Conservation (phyloP, 2,888 invertebrate species). For the Mamestra brassicae region DNA sequence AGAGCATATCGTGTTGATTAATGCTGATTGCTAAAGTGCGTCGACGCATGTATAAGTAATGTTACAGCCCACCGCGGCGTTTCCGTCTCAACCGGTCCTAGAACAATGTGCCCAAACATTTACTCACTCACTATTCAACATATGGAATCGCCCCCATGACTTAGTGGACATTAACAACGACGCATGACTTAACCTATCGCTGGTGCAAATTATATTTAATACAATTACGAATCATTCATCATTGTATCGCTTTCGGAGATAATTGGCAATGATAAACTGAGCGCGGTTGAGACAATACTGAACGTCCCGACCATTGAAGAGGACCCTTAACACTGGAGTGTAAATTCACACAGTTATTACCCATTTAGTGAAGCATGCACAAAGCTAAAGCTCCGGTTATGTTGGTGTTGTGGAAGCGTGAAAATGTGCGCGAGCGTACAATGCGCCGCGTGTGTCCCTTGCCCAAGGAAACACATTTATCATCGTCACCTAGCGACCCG, state of each 20-base stretch:
- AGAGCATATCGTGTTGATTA: slow-evolving; percentile 88
- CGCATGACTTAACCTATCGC: slow-evolving; percentile 54
- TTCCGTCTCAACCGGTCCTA: slow-evolving; percentile 88
- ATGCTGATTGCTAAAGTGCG: slow-evolving; percentile 90
- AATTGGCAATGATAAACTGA: slow-evolving; percentile 71
- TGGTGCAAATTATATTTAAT: slow-evolving; percentile 68
- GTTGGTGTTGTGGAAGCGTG: slow-evolving; percentile 65
- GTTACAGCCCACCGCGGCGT: slow-evolving; percentile 84
- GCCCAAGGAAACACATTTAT: slow-evolving; percentile 87
- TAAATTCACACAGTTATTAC: slow-evolving; percentile 61
- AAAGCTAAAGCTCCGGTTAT: slow-evolving; percentile 63
- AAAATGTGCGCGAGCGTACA: slow-evolving; percentile 70
- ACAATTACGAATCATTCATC: slow-evolving; percentile 73
- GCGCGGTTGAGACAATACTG: slow-evolving; percentile 63
- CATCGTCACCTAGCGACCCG: slow-evolving; percentile 86
- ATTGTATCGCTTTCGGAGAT: slow-evolving; percentile 72
- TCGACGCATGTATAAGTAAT: slow-evolving; percentile 90
- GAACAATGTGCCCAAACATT: slow-evolving; percentile 89
- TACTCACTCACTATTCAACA: slow-evolving; percentile 82
- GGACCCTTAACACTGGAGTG: slow-evolving; percentile 47
- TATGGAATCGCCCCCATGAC: slow-evolving; percentile 75
- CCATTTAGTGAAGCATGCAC: slow-evolving; percentile 58
- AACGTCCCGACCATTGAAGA: slow-evolving; percentile 55
- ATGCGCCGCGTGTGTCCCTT: slow-evolving; percentile 79
- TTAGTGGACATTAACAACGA: slow-evolving; percentile 70